Conservation (phyloP, 2,797 vertebrate species). For the Fratercula arctica region DNA sequence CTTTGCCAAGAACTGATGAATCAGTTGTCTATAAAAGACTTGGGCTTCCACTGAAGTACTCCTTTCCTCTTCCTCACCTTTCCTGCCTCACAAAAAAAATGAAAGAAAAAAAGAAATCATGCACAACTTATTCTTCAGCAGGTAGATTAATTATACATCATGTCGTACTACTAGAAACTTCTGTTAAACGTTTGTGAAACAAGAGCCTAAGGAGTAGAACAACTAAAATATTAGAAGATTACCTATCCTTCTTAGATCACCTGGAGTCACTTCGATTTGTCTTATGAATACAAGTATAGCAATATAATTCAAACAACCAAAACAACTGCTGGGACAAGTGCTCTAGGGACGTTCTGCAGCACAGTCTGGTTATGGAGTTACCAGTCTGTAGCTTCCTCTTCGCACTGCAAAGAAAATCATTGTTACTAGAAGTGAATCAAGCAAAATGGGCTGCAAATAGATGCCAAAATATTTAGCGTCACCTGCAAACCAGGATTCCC, state of each 20-base stretch:
- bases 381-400: neutral
- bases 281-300: neutral
- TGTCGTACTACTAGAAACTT: neutral
- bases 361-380: neutral
- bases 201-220: neutral
- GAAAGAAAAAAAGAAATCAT: no score
- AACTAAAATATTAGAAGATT: neutral
- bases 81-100: neutral
- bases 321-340: neutral
- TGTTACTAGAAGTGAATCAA: neutral
- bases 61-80: neutral
- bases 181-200: neutral
- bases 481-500: neutral
- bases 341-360: neutral
- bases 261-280: neutral
- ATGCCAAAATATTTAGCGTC: neutral
- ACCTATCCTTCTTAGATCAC: neutral
- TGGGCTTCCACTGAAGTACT: neutral
- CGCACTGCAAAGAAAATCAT: neutral
- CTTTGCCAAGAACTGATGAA: neutral
- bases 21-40: neutral
- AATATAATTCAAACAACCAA: neutral
- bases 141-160: neutral
- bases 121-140: neutral
- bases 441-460: neutral